Evolutionary conservation across 2,113 vertebrate species (phyloP).

Genomic region (Sporophila hypoxantha): DNA sequence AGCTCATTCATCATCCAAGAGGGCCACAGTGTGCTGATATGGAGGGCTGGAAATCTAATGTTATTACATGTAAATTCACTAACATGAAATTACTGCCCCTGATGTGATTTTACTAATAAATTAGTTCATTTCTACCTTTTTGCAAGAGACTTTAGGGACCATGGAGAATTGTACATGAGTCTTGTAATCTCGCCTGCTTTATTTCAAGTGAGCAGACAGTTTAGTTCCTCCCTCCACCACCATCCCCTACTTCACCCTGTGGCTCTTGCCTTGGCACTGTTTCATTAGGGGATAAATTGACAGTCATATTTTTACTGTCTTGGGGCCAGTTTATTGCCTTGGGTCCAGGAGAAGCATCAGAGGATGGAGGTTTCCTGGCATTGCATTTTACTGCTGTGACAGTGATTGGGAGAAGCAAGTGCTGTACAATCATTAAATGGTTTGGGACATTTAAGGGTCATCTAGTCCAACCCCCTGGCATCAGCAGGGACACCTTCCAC

Average conservation of each 20-base stretch:
- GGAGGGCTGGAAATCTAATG: slow-evolving; percentile 74
- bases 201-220: slow-evolving; percentile 52
- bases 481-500: background rate
- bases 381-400: background rate
- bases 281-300: slow-evolving; percentile 28
- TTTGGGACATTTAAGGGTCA: background rate
- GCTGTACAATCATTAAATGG: background rate
- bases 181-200: slow-evolving; percentile 56
- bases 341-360: background rate
- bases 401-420: background rate
- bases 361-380: background rate
- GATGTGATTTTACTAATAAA: slow-evolving; percentile 87
- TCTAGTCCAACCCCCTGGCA: background rate
- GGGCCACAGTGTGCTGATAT: slow-evolving; percentile 72
- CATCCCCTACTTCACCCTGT: background rate
- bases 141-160: slow-evolving; percentile 75
- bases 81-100: slow-evolving; percentile 85
- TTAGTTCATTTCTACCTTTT: slow-evolving; percentile 82
- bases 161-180: slow-evolving; percentile 72
- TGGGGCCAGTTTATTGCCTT: background rate
- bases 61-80: slow-evolving; percentile 89
- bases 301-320: background rate
- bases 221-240: slow-evolving; percentile 13
- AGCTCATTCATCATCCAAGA: slow-evolving; percentile 80
- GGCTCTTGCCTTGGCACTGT: background rate